These are phyloP conservation scores for Dusona sp. DNA, from an alignment of 2,888 invertebrate species.

Conservation along the genomic window DNA sequence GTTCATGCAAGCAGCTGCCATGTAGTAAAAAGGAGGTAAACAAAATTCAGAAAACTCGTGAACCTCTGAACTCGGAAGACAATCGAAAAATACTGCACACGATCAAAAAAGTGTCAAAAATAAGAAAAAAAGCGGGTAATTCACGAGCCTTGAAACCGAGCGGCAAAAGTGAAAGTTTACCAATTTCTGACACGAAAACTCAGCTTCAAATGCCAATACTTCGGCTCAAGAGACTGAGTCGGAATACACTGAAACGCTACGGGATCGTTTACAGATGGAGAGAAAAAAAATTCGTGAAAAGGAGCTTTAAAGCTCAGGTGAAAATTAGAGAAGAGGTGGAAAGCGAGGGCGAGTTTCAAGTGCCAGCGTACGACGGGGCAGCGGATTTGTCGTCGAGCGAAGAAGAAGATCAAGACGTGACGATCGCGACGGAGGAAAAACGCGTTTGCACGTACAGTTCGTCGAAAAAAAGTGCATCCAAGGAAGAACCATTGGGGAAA, in stretches of 20 bases:
- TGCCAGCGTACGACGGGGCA: slow-evolving; percentile 77
- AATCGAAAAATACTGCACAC: not conserved
- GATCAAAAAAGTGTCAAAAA: not conserved
- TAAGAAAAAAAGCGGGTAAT: not conserved
- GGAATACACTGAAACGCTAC: slow-evolving; percentile 52
- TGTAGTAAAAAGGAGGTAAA: not conserved
- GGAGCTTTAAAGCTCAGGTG: slow-evolving; percentile 3
- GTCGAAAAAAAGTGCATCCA: slow-evolving; percentile 37
- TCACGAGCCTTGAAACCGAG: not conserved
- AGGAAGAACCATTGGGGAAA: slow-evolving; percentile 36
- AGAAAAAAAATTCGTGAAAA: slow-evolving; percentile 45
- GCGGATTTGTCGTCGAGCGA: slow-evolving; percentile 74
- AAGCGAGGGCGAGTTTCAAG: slow-evolving; percentile 32
- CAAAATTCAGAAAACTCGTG: not conserved
- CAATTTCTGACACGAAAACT: not conserved
- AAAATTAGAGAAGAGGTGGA: slow-evolving; percentile 18
- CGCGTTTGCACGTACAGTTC: slow-evolving; percentile 77
- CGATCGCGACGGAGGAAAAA: slow-evolving; percentile 74
- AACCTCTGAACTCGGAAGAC: not conserved
- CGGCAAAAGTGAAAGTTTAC: not conserved
- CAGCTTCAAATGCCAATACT: slow-evolving; percentile 65
- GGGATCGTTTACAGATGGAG: slow-evolving; percentile 34
- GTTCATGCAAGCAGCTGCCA: not conserved
- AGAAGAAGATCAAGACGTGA: slow-evolving; percentile 74
- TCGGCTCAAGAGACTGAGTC: slow-evolving; percentile 64